Base-by-base conservation (phyloP, 2,113 vertebrate species). In the Hepsetus odoe region DNA sequence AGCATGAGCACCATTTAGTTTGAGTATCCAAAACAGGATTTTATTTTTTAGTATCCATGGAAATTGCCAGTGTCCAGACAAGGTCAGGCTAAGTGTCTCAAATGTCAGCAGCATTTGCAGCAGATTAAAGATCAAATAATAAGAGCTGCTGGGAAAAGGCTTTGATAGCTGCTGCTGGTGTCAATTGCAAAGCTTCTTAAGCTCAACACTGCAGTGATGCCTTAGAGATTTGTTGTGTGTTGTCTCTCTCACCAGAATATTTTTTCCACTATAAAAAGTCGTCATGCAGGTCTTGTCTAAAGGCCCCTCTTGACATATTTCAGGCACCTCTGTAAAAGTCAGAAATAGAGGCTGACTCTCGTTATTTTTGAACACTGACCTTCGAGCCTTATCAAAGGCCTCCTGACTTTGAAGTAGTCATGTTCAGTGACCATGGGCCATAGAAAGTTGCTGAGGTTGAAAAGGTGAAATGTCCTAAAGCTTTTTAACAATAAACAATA, bases 361-460 rank as follows among this genome's bases (percentile, higher is more conserved):
- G 64, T 40, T 82, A 77, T 82, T 82, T 82, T 51, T 77, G 59
- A 30, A 20, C 30, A 10, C 7, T 82, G 80, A 82, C 80, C 80
- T 82, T 82, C 74, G 73, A 72, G 18, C 30, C 56, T 26, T 53
- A 77, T 82, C 74, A 82, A 82, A 82, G 74, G 33, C 56, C 74
- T 35, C 40, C 42, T 73, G 26, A 42, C 55, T 72, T 77, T 82
- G 74, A 82, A 77, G 80, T 77, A 44, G 51, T 67, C 68, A 70
- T 64, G 73, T 49, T 75, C 65, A 75, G 49, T 69, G 65, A 61
- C 55, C n/a, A 65, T 32, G 24, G 59, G 68, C 33, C 26, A 32
- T 38, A 51, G n/a, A 56, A 55, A 35, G 20, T 33, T 76, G 35
- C 72, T 12, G 20, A 26, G 22, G 55, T 6, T 58, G 65, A 77